phyloP scores from a whole-genome alignment of 2,888 invertebrate genomes.

The Hedychridium roseum region DNA sequence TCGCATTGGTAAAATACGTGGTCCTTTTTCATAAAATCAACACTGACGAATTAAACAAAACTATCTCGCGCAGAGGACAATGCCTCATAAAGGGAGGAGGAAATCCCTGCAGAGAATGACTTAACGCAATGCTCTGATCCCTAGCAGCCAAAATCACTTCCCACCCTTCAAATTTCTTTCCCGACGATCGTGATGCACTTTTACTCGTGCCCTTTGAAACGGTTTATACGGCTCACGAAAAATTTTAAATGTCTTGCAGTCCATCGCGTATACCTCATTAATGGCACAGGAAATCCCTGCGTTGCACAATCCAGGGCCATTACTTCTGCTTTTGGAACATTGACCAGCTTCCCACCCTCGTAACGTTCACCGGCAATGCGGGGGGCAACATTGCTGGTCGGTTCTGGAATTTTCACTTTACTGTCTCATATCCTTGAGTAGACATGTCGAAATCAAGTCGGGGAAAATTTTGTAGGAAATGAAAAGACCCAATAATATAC shows the following conservation, averaged over 20 bases:
- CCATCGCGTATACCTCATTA: slow-evolving; percentile 2
- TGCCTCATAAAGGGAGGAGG: slow-evolving; percentile 81
- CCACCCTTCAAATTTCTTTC: slow-evolving; percentile 65
- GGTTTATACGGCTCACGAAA: slow-evolving; percentile 71
- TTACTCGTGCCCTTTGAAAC: slow-evolving; percentile 75
- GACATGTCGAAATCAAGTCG: too few species aligned
- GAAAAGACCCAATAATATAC: too few species aligned
- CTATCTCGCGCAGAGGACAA: too few species aligned
- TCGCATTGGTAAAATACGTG: slow-evolving; percentile 1
- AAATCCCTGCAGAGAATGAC: slow-evolving; percentile 79
- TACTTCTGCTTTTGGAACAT: slow-evolving; percentile 65
- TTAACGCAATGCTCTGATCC: slow-evolving; percentile 65
- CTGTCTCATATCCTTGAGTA: too few species aligned
- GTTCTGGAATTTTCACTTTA: slow-evolving; percentile 68
- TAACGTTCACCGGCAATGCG: slow-evolving; percentile 71
- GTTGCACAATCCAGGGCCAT: slow-evolving; percentile 75
- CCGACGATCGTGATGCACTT: slow-evolving; percentile 68
- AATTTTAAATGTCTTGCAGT: too few species aligned
- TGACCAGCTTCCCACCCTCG: slow-evolving; percentile 72
- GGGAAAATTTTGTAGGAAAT: too few species aligned
- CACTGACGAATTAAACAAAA: too few species aligned
- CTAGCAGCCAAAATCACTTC: slow-evolving; percentile 64
- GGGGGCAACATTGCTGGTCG: slow-evolving; percentile 72
- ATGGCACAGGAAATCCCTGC: slow-evolving; percentile 72
- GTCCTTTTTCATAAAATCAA: too few species aligned